These are phyloP conservation scores for Dolichallabes microphthalmus DNA, from an alignment of 2,113 vertebrate genomes.

Conservation along the genomic window DNA sequence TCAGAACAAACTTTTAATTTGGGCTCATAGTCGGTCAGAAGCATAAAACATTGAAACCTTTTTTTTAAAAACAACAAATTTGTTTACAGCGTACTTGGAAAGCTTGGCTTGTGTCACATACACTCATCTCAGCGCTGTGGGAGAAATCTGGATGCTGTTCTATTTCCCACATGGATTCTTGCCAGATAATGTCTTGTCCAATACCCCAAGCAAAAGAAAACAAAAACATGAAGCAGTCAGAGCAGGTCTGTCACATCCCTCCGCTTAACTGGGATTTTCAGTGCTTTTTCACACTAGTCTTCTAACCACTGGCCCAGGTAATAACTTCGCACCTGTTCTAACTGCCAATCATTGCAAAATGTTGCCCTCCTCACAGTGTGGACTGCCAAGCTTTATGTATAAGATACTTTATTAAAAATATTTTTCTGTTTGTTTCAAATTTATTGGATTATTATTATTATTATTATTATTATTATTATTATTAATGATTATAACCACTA, in stretches of 20 bases:
- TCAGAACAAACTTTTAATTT: slow-evolving; percentile 6
- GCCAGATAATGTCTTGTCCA: slow-evolving; percentile 18
- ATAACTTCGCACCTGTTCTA: not conserved
- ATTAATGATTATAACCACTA: too few species aligned
- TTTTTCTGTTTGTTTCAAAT: not conserved
- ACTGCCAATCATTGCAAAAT: not conserved
- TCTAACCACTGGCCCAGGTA: not conserved
- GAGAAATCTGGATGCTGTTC: slow-evolving; percentile 5
- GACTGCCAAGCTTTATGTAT: not conserved
- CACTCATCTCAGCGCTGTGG: not conserved
- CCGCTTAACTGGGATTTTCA: not conserved
- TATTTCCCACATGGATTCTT: slow-evolving; percentile 27
- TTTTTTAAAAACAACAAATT: not conserved
- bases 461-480: not conserved
- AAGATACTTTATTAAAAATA: not conserved
- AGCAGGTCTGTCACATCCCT: not conserved
- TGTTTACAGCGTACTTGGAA: not conserved
- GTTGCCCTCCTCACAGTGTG: not conserved
- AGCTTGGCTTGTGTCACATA: not conserved
- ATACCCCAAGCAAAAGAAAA: slow-evolving; percentile 3
- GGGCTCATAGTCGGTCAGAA: not conserved
- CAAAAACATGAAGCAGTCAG: not conserved
- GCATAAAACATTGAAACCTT: not conserved
- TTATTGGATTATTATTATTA: too few species aligned
- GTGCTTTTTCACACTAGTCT: not conserved